These are phyloP conservation scores for Hirtodrosophila cameraria DNA, from an alignment of 2,888 invertebrate genomes.

Conservation along the genomic window DNA sequence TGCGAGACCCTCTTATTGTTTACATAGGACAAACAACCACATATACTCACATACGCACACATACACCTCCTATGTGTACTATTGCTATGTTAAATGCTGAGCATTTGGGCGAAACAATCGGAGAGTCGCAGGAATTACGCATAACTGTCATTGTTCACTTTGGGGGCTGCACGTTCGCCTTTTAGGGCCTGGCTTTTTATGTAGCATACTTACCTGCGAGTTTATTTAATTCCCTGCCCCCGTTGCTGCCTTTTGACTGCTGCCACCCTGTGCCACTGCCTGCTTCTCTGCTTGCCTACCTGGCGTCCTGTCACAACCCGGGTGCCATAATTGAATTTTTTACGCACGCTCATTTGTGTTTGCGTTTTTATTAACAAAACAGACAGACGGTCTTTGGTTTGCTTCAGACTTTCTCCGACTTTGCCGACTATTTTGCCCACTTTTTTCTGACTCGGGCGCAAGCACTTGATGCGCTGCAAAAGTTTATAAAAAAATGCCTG, in stretches of 20 bases:
- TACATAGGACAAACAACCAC: constrained; percentile 31
- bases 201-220: constrained; percentile 54
- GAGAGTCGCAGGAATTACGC: constrained; percentile 42
- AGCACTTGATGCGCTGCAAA: constrained; percentile 9
- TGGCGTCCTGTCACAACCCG: constrained; percentile 37
- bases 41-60: not conserved
- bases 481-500: constrained; percentile 69
- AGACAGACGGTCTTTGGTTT: constrained; percentile 9
- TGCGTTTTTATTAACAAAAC: constrained; percentile 75
- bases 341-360: constrained; percentile 79
- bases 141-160: constrained; percentile 69
- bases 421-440: too few relatives aligned
- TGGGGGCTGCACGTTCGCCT: constrained; percentile 14
- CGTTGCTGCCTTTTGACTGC: constrained; percentile 40
- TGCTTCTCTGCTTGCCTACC: constrained; percentile 7
- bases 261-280: too few relatives aligned
- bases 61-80: constrained; percentile 6
- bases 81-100: constrained; percentile 41
- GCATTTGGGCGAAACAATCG: constrained; percentile 20
- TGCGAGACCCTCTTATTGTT: constrained; percentile 43
- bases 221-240: constrained; percentile 69
- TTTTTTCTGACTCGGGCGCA: not conserved
- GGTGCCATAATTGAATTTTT: constrained; percentile 74
- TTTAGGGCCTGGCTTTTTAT: constrained; percentile 23
- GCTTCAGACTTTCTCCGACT: not conserved